Conservation (phyloP, 2,888 invertebrate genomes). For the Stenoptilia bipunctidactyla region DNA sequence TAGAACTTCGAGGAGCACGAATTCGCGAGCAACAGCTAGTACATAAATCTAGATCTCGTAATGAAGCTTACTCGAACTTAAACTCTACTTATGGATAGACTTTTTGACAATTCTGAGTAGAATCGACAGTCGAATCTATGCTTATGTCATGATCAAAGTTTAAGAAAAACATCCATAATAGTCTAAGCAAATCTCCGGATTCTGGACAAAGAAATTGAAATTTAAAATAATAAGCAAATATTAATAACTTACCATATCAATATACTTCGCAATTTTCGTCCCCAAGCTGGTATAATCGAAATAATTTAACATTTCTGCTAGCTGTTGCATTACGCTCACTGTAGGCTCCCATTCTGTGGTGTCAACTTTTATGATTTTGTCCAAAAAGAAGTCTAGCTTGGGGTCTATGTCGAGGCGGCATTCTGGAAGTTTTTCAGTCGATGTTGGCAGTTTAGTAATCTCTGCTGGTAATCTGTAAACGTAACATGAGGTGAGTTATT, state of each 20-base stretch:
- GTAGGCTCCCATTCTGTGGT: constrained; percentile 38
- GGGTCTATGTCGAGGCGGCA: constrained; percentile 29
- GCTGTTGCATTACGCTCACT: constrained; percentile 39
- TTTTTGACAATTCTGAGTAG: no score
- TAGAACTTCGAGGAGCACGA: no score
- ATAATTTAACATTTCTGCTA: constrained; percentile 37
- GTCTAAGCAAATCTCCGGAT: no score
- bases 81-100: no score
- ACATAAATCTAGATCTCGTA: no score
- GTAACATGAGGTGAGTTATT: constrained; percentile 7
- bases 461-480: constrained; percentile 32
- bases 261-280: constrained; percentile 42
- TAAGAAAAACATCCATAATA: no score
- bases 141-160: no score
- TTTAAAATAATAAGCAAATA: no score
- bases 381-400: constrained; percentile 36
- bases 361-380: constrained; percentile 29
- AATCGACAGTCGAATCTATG: no score
- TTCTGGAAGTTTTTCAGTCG: constrained; percentile 37
- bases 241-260: constrained; percentile 43
- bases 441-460: constrained; percentile 25
- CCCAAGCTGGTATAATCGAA: constrained; percentile 39
- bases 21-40: no score
- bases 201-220: no score
- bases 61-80: no score